Conservation (phyloP, 1,140 invertebrate genomes). For the Ceratina japonica region DNA sequence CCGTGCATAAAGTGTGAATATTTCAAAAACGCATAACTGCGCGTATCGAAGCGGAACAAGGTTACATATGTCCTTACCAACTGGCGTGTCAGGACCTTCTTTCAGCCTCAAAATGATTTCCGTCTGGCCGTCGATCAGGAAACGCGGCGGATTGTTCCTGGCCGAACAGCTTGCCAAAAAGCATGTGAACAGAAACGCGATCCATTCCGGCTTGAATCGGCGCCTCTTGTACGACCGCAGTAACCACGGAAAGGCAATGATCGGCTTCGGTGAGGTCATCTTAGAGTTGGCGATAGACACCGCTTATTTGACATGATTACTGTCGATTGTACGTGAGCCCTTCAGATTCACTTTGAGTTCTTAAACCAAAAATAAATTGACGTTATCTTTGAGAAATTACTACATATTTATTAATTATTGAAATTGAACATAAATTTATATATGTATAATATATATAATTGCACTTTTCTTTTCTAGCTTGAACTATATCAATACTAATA, state of each 20-base stretch:
- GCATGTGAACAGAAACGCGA: slow-evolving; percentile 43
- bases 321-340: not conserved
- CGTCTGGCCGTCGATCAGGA: slow-evolving; percentile 91
- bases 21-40: not conserved
- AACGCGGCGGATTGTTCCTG: slow-evolving; percentile 89
- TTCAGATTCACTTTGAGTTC: not conserved
- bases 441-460: no score
- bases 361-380: not conserved
- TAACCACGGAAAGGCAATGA: slow-evolving; percentile 43
- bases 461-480: not conserved
- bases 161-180: slow-evolving; percentile 59
- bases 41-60: slow-evolving; percentile 22
- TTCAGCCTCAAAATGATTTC: slow-evolving; percentile 93
- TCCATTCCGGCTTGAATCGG: slow-evolving; percentile 54
- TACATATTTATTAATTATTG: no score
- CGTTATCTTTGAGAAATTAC: no score
- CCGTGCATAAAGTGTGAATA: not conserved
- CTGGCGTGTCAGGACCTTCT: slow-evolving; percentile 91
- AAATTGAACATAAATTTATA: no score
- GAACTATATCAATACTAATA: not conserved
- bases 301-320: slow-evolving; percentile 52
- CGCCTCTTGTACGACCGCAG: slow-evolving; percentile 60
- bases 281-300: slow-evolving; percentile 11
- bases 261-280: slow-evolving; percentile 57
- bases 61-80: slow-evolving; percentile 83